Evolutionary conservation across 2,113 vertebrate genomes (phyloP).

Genomic region (Formicarius rufipectus): DNA sequence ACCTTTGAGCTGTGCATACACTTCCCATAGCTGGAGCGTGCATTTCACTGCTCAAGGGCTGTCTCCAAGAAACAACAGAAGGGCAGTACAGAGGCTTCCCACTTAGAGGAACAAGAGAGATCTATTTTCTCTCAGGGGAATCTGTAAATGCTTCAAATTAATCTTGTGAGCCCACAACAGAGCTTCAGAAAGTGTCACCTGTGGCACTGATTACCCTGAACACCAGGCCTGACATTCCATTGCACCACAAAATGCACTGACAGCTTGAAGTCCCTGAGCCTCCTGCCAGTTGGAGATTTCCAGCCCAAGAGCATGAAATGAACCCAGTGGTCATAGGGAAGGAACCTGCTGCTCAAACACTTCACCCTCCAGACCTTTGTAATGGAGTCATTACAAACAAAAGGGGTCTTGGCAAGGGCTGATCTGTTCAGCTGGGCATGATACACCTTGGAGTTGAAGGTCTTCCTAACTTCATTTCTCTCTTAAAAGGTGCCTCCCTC

Average conservation of each 20-base stretch:
- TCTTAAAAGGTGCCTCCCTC: background rate
- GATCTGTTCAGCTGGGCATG: background rate
- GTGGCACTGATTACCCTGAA: background rate
- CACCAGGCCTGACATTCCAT: background rate
- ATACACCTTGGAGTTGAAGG: background rate
- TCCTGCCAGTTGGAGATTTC: background rate
- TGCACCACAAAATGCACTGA: background rate
- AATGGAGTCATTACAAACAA: background rate
- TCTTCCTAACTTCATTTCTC: background rate
- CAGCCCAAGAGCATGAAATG: background rate
- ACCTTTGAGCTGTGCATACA: background rate
- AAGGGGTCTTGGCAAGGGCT: background rate
- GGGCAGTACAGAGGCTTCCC: background rate
- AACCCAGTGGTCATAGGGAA: background rate
- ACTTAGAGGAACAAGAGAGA: background rate
- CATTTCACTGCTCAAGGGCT: background rate
- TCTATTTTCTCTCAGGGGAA: background rate
- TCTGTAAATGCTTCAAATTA: background rate
- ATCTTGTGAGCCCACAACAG: background rate
- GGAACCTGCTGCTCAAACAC: background rate
- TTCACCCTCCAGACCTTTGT: background rate
- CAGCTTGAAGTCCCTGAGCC: background rate
- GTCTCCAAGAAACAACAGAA: background rate
- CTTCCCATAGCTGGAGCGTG: background rate
- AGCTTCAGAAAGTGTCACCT: background rate